phyloP scores from a whole-genome alignment of 2,888 invertebrate genomes.

The Pollenia labialis region DNA sequence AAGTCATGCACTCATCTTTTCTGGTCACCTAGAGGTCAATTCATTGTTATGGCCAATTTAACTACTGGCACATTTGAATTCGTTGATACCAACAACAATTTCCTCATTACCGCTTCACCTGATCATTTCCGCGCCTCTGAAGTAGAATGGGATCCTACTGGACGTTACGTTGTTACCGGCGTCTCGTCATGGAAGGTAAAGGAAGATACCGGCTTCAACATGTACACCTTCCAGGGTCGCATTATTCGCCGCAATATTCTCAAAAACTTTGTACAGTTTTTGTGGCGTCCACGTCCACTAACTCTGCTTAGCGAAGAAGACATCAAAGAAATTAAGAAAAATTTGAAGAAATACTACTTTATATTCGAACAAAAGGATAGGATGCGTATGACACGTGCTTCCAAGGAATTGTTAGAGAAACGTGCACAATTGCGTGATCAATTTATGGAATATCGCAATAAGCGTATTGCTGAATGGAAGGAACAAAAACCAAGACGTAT shows the following conservation, averaged over 20 bases:
- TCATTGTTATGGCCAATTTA: slow-evolving; percentile 96
- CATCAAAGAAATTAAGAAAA: slow-evolving; percentile 98
- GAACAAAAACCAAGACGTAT: slow-evolving; percentile 92
- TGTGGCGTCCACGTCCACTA: slow-evolving; percentile 98
- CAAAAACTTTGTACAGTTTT: slow-evolving; percentile 96
- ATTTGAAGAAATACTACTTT: slow-evolving; percentile 97
- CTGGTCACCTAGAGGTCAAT: slow-evolving; percentile 98
- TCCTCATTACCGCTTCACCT: slow-evolving; percentile 96
- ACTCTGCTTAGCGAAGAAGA: slow-evolving; percentile 92
- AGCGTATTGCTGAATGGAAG: slow-evolving; percentile 90
- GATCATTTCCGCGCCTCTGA: slow-evolving; percentile 97
- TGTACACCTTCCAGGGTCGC: slow-evolving; percentile 98
- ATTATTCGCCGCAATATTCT: slow-evolving; percentile 91
- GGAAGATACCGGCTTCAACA: slow-evolving; percentile 96
- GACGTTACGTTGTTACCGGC: slow-evolving; percentile 97
- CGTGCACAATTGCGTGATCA: slow-evolving; percentile 94
- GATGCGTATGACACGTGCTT: slow-evolving; percentile 95
- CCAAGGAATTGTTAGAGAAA: slow-evolving; percentile 97
- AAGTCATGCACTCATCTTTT: slow-evolving; percentile 95
- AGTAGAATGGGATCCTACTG: slow-evolving; percentile 99
- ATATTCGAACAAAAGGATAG: slow-evolving; percentile 98
- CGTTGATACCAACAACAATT: slow-evolving; percentile 96
- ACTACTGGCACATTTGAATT: slow-evolving; percentile 96
- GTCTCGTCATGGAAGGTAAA: slow-evolving; percentile 98
- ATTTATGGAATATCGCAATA: slow-evolving; percentile 91